These are phyloP conservation scores for Amblyraja radiata DNA, from an alignment of 2,797 vertebrate species.

Conservation along the genomic window DNA sequence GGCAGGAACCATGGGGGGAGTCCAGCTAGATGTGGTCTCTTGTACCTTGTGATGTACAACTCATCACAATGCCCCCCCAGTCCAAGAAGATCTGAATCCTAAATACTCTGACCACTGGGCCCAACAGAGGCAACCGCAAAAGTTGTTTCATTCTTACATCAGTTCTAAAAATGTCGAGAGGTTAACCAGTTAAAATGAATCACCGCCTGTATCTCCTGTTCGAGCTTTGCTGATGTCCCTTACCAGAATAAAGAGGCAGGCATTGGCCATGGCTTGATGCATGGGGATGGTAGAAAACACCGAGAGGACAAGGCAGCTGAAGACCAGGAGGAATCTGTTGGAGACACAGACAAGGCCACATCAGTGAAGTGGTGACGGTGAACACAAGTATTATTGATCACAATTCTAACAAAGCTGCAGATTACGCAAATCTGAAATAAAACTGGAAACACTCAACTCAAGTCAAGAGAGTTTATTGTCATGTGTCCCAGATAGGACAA, in stretches of 20 bases:
- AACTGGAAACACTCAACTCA: no score
- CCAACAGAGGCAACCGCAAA: no score
- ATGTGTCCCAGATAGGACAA: no score
- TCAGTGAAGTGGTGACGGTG: background rate
- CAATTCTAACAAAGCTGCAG: background rate
- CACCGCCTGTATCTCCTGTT: background rate
- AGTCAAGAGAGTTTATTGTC: no score
- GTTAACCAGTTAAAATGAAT: background rate
- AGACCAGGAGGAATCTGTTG: slow-evolving; percentile 92
- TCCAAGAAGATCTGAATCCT: no score
- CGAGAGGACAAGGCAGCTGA: slow-evolving; percentile 95
- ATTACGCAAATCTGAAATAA: no score
- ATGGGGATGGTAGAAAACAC: slow-evolving; percentile 97
- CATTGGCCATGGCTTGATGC: slow-evolving; percentile 81
- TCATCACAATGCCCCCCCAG: no score
- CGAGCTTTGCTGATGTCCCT: slow-evolving; percentile 39
- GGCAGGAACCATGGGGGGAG: no score
- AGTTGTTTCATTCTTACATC: background rate
- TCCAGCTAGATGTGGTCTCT: no score
- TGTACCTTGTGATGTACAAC: no score
- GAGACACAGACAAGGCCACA: slow-evolving; percentile 41
- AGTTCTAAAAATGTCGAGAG: background rate
- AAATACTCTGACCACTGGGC: no score
- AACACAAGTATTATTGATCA: background rate
- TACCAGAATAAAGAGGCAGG: slow-evolving; percentile 95